Percentiles rank a stretch among this genome's conserved stretches.
These are phyloP conservation scores for Agapornis canus DNA, from an alignment of 2,797 vertebrate genomes.

Conservation along the genomic window DNA sequence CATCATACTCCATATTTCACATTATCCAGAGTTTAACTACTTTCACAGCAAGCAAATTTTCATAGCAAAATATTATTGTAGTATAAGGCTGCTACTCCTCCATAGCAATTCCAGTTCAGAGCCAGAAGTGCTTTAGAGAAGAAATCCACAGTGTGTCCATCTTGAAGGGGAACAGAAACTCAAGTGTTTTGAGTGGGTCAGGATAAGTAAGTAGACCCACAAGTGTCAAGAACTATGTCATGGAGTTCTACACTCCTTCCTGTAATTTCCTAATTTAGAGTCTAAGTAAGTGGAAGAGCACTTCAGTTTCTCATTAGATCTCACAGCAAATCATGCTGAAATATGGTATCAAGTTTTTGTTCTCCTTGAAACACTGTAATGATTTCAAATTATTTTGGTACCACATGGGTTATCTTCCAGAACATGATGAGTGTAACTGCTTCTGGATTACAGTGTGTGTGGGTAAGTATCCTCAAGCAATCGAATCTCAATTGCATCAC, in stretches of 20 bases:
- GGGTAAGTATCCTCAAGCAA: neutral
- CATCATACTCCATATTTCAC: neutral
- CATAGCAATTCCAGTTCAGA: neutral
- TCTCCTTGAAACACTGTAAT: neutral
- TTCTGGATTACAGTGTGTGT: neutral
- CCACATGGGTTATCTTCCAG: neutral
- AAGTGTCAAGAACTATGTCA: neutral
- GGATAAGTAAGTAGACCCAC: neutral
- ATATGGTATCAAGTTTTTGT: neutral
- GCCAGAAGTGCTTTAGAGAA: neutral
- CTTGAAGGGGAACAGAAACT: neutral
- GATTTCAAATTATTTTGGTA: neutral
- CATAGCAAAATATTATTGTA: rapidly evolving
- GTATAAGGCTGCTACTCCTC: neutral
- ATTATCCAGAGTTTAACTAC: neutral
- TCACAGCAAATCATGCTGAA: neutral
- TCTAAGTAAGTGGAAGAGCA: neutral
- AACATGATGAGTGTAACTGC: neutral
- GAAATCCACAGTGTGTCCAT: neutral
- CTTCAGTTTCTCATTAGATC: neutral
- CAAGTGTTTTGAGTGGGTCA: neutral
- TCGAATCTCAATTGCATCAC: neutral
- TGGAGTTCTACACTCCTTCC: neutral
- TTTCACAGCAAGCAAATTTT: neutral
- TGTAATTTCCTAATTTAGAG: neutral